Base-by-base conservation (phyloP, 1,140 invertebrate genomes). In the Drosophila setifemur region DNA sequence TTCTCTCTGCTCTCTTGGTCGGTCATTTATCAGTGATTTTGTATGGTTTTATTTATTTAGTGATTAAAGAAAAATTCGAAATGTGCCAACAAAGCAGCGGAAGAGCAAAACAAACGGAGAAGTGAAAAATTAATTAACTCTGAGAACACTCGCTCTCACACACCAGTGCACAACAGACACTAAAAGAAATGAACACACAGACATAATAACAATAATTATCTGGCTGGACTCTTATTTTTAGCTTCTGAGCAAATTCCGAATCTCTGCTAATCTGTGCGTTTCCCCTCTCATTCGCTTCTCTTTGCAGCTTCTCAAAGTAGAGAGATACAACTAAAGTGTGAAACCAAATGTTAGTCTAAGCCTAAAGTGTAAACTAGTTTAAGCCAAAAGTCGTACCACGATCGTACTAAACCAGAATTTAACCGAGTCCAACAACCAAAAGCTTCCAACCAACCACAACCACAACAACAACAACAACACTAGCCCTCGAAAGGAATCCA, bases 281-380 rank as follows among this genome's bases (percentile, higher is more conserved):
- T 61, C 9, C 23, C 14, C 29, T 60, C 55, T 64, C 29, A 49
- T 6, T 50, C 19, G 33, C 14, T 44, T 67, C 49, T 72, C 75
- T 83, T 86, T 81, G 63, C 82, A 86, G 81, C 75, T 79, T 76
- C 63, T 72, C 71, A 60, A 48, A 57, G 6, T 43, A 54, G n/a
- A 47, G 19, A 52, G 29, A 44, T 39, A 61, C 47, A 54, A 35
- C 48, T 26, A 64, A 76, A 82, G 78, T 83, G 78, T 82, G 54
- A 74, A 86, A 87, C 81, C 81, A 87, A 86, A 86, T 87, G 76
- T 73, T 86, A 86, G 63, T 76, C 40, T 86, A 86, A 86, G 79
- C 79, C 60, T 58, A 85, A 85, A 85, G 81, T 85, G 81, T 86
- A 75, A 74, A 73, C 71, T 75, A 85, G 81, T 79, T 74, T 79